A percentile compares a stretch with the other conserved stretches of the same genome.
Conservation (phyloP, 2,113 vertebrate genomes). For the human region DNA sequence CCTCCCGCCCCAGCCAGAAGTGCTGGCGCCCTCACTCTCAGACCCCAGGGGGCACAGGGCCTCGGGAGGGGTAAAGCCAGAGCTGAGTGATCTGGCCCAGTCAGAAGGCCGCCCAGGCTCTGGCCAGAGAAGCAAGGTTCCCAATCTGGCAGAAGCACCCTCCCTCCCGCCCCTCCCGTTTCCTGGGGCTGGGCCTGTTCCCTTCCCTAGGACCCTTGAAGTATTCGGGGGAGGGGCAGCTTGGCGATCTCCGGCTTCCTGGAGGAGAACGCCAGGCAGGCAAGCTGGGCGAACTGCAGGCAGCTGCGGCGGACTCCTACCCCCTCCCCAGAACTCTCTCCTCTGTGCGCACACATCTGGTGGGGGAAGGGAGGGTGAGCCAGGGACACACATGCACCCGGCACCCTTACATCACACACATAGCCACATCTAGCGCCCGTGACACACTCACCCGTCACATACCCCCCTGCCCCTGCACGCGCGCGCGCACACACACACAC, state of each 20-base stretch:
- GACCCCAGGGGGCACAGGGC: neutral
- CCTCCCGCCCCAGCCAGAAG: neutral
- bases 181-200: neutral
- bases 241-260: neutral
- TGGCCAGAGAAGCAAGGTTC: neutral
- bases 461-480: neutral
- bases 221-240: neutral
- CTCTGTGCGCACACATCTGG: slow-evolving; percentile 39
- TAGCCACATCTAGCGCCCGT: slow-evolving; percentile 43
- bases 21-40: neutral
- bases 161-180: neutral
- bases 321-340: neutral
- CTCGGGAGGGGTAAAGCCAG: neutral
- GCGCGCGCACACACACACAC: neutral
- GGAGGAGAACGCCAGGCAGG: neutral
- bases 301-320: neutral
- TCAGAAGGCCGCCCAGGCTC: neutral
- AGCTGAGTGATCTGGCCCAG: neutral
- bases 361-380: slow-evolving; percentile 36
- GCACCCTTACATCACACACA: slow-evolving; percentile 52
- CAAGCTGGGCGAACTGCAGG: neutral
- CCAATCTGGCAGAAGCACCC: neutral
- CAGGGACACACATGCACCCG: slow-evolving; percentile 56
- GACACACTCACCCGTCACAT: slow-evolving; percentile 68
- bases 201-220: neutral